Conservation (phyloP, 2,113 vertebrate species). For the Picathartes gymnocephalus region DNA sequence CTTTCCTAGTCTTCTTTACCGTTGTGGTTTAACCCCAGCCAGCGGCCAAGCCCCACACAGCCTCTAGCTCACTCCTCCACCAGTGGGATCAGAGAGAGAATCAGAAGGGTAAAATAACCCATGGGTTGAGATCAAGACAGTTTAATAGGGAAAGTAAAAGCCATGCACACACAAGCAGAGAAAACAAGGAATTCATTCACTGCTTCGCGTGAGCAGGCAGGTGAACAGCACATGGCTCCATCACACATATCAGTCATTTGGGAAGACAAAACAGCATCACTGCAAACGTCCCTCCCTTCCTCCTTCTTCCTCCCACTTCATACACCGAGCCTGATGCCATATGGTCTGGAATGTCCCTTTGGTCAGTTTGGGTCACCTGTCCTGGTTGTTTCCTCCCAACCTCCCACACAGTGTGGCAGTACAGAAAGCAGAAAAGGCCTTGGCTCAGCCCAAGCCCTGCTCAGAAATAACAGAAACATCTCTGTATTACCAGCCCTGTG, state of each 20-base stretch:
- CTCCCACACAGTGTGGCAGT: fast-evolving
- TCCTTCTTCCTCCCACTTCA: neutral
- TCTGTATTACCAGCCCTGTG: no score
- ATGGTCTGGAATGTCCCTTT: neutral
- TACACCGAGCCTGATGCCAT: neutral
- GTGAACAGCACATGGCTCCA: neutral
- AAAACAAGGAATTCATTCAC: neutral
- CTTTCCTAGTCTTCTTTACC: neutral
- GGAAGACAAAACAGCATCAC: fast-evolving
- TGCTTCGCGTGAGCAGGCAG: neutral
- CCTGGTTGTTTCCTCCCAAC: neutral
- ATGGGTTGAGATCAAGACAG: neutral
- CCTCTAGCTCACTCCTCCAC: fast-evolving
- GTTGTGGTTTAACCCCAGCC: neutral
- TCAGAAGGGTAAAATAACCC: neutral
- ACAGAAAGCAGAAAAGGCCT: fast-evolving
- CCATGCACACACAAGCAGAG: neutral
- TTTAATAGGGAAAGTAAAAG: neutral
- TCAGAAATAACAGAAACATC: neutral
- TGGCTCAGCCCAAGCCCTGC: neutral
- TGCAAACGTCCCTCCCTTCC: neutral
- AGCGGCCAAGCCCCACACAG: neutral
- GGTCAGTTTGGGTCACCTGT: neutral
- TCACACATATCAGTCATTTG: fast-evolving
- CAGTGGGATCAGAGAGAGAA: neutral